These are phyloP conservation scores for Sanderia malayensis DNA, from an alignment of 30 jellyfish, hydroid and myxozoan genomes.

Conservation along the genomic window DNA sequence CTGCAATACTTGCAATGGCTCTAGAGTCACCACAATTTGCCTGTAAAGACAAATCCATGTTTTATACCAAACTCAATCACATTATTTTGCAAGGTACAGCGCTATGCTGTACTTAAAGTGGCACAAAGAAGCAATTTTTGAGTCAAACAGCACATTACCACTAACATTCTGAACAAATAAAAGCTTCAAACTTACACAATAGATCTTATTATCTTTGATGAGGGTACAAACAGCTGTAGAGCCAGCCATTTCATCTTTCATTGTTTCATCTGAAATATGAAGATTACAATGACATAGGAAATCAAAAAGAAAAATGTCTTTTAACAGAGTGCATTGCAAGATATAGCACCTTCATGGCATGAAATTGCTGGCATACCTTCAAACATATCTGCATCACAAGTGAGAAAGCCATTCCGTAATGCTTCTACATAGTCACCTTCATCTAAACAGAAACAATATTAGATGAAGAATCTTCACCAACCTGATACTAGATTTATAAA, in stretches of 20 bases:
- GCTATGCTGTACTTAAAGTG: too few relatives aligned
- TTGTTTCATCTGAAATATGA: slow-evolving; percentile 67
- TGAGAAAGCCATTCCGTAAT: slow-evolving; percentile 68
- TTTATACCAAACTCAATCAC: too few relatives aligned
- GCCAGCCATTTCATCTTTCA: slow-evolving; percentile 90
- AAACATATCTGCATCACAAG: slow-evolving; percentile 86
- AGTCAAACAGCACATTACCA: too few relatives aligned
- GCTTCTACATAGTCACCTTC: slow-evolving; percentile 76
- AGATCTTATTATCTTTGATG: slow-evolving; percentile 72
- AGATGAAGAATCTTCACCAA: too few relatives aligned
- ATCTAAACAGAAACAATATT: slow-evolving; percentile 52
- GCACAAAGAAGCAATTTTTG: too few relatives aligned
- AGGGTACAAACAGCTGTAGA: slow-evolving; percentile 89
- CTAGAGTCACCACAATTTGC: slow-evolving; percentile 95
- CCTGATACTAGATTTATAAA: too few relatives aligned
- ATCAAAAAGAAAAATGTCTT: too few relatives aligned
- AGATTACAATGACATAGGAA: too few relatives aligned
- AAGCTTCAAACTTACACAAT: slow-evolving; percentile 57
- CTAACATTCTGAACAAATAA: too few relatives aligned
- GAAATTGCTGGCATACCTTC: slow-evolving; percentile 38
- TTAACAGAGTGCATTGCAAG: background rate
- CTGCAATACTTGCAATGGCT: slow-evolving; percentile 78
- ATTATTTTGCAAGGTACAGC: too few relatives aligned
- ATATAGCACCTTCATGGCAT: background rate
- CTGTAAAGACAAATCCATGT: slow-evolving; percentile 34